Evolutionary conservation across 2,888 invertebrate species (phyloP), one percentile per base, ranked within the genome.

Genomic region (Polietes domitor): DNA sequence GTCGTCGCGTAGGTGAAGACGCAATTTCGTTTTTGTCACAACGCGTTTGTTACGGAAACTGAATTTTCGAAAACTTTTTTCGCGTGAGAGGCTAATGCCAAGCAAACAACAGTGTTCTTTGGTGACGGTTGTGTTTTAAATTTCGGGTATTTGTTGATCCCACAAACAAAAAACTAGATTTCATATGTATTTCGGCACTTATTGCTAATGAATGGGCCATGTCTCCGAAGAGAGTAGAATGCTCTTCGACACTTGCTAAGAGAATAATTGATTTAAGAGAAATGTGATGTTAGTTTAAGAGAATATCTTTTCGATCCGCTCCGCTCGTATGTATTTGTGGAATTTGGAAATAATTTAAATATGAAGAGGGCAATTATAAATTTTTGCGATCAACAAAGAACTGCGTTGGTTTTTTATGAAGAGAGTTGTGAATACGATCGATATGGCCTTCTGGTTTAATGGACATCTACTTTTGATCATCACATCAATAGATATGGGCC

Each of bases 21-120:
- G 17, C n/a, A 61, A 32, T 9, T 77, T 55, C 76, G 84, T 76
- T 78, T 71, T 76, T 55, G 12, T 63, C 81, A 47, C 80, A 24
- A n/a, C 37, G 75, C 72, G 80, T 58, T 58, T 65, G 21, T 28
- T 58, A 24, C 50, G 50, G 65, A 72, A 80, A 82, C 82, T 82
- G 55, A 80, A 58, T 58, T 12, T 43, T 47, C 26, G 3, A 73
- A 70, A 70, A 7, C 15, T 37, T n/a, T 50, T 26, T 63, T 65
- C 17, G 58, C 37, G 6, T 5, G 21, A 47, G 47, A 55, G 24
- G 43, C 50, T 21, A 55, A 71, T 50, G 19, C 50, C 3, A 50
- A 24, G 21, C n/a, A n/a, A 2, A 43, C n/a, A 53, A 12, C 26
- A 21, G n/a, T n/a, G 26, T 58, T 74, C 12, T 71, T 82, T 76